Evolutionary conservation across 2,888 invertebrate genomes (phyloP), one percentile per base, ranked within the genome.

Genomic region (Mythimna pallens): DNA sequence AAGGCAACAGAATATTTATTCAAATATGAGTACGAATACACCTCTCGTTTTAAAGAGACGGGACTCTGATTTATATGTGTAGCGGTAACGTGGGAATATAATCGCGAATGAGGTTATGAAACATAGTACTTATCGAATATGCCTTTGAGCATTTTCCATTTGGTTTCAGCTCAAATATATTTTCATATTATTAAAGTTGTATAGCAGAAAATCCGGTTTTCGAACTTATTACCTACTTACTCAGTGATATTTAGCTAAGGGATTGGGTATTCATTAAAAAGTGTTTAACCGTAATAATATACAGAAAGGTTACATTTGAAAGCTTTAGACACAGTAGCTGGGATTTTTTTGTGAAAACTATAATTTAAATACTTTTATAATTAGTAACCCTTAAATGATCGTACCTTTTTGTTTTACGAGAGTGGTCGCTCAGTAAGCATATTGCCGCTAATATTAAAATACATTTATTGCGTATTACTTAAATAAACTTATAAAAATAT

Each of bases 1-100:
- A 84, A 86, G 79, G 84, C 64, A 76, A 81, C 61, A 68, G 68
- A 73, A 82, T 80, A 84, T 84, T 34, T 84, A 84, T 83, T 84
- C 83, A 83, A 82, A 84, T 80, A 85, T 80, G 75, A 82, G 30
- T 52, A 63, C 62, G 52, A 63, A 55, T 70, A 61, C 65, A 80
- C 64, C 73, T 73, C 78, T 81, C 78, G 66, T 78, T 85, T 76
- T 81, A 85, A 84, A 85, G 76, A 85, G 72, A 78, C 74, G 59
- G 61, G 58, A 66, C 73, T 73, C 69, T 73, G 73, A 83, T 84
- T 77, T 81, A 78, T 78, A 76, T 40, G 59, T 83, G 66, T 73
- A 70, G 61, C 59, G 63, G 71, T 69, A 63, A 79, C 63, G 57
- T 64, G 70, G 62, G 55, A 75, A 85, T 73, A 71, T 80, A 59